Evolutionary conservation across 1,140 invertebrate genomes (phyloP).

Genomic region (Scaptomyza graminum): DNA sequence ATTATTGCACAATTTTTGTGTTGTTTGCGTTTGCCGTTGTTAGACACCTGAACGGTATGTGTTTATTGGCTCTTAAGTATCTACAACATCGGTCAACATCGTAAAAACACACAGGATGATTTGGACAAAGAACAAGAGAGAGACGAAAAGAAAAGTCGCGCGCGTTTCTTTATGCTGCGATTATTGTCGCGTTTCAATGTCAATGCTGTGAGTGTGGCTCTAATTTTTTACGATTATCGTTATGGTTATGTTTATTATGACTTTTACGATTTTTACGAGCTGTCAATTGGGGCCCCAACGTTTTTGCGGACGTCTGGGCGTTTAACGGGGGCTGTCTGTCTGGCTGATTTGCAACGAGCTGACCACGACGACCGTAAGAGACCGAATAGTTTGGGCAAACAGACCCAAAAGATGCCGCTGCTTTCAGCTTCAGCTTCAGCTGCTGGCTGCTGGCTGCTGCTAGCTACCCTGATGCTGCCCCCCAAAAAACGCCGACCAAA

Average conservation of each 20-base stretch:
- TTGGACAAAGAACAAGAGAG: background rate
- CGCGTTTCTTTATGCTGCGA: constrained; percentile 40
- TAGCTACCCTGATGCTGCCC: constrained; percentile 23
- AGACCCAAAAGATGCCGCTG: constrained; percentile 44
- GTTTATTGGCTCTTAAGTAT: constrained; percentile 46
- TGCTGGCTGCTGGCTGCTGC: constrained; percentile 36
- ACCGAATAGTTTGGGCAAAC: constrained; percentile 56
- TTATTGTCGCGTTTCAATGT: constrained; percentile 31
- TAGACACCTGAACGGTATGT: constrained; percentile 50
- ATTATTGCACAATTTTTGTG: constrained; percentile 65
- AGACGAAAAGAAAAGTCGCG: constrained; percentile 36
- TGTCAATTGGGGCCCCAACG: constrained; percentile 62
- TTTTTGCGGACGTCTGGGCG: constrained; percentile 9
- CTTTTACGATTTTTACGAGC: constrained; percentile 72
- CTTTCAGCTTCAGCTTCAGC: constrained; percentile 29
- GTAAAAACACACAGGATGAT: constrained; percentile 26
- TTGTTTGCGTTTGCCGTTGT: constrained; percentile 6
- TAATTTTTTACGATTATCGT: constrained; percentile 81
- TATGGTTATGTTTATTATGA: constrained; percentile 74
- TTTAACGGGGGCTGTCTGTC: constrained; percentile 8
- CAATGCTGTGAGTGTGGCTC: constrained; percentile 47
- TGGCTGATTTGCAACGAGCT: constrained; percentile 33
- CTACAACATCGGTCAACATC: constrained; percentile 40
- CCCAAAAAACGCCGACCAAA: constrained; percentile 20
- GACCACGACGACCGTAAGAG: constrained; percentile 54